These are phyloP conservation scores for Sitta carolinensis DNA, from an alignment of 2,797 vertebrate genomes.

Conservation along the genomic window DNA sequence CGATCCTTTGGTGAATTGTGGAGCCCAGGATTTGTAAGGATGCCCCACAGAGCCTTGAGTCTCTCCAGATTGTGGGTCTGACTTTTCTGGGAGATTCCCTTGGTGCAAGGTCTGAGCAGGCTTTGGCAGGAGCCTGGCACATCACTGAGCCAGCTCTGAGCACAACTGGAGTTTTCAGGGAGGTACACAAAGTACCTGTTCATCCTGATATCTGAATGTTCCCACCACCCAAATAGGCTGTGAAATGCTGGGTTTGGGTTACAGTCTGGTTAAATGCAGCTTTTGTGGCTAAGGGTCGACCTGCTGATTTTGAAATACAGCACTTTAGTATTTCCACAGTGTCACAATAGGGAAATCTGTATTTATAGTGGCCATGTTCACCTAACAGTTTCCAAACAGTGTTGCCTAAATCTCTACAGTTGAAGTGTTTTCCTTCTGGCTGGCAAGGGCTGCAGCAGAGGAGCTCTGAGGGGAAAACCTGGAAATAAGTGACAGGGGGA, in stretches of 20 bases:
- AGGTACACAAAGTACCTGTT: not conserved
- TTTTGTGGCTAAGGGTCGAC: fast-evolving
- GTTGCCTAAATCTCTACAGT: fast-evolving
- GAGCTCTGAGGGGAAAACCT: not conserved
- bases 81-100: not conserved
- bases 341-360: not conserved
- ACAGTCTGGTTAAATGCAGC: not conserved
- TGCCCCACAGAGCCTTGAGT: not conserved
- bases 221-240: not conserved
- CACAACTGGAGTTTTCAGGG: not conserved
- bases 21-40: not conserved
- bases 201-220: not conserved
- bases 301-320: not conserved
- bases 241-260: not conserved
- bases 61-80: not conserved
- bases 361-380: fast-evolving
- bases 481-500: fast-evolving
- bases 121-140: not conserved
- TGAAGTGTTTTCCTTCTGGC: not conserved
- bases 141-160: not conserved
- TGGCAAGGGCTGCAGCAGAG: not conserved
- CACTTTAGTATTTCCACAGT: fast-evolving
- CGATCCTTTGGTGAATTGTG: fast-evolving
- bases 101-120: not conserved
- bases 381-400: not conserved